Evolutionary conservation across 2,113 vertebrate species (phyloP).

Genomic region (Lophochroa leadbeateri): DNA sequence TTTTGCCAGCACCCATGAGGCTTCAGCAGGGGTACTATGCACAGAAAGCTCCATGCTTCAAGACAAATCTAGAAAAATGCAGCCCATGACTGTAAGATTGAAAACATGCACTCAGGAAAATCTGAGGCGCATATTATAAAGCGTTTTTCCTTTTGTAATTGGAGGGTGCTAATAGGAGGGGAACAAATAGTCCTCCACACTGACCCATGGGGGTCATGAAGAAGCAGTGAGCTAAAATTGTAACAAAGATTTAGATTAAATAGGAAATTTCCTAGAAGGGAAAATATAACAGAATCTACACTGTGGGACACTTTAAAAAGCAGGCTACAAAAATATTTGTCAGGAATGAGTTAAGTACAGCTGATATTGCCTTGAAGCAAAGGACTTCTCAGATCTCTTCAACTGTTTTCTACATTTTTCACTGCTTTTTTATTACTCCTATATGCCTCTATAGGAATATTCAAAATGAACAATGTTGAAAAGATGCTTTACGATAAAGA

Average conservation of each 20-base stretch:
- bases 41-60: background rate
- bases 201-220: background rate
- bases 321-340: background rate
- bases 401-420: background rate
- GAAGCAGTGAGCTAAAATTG: background rate
- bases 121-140: background rate
- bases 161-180: background rate
- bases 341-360: background rate
- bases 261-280: background rate
- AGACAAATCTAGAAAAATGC: background rate
- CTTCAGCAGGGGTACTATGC: background rate
- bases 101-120: background rate
- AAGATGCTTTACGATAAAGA: background rate
- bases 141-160: background rate
- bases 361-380: background rate
- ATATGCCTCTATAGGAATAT: background rate
- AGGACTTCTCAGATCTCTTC: background rate
- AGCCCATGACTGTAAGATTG: background rate
- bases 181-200: background rate
- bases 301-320: background rate
- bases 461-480: background rate
- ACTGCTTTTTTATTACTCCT: background rate
- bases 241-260: background rate
- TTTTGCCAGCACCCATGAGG: accelerated
- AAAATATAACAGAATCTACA: background rate